Conservation (phyloP, 2,797 vertebrate genomes). For the Chaetophractus vellerosus region DNA sequence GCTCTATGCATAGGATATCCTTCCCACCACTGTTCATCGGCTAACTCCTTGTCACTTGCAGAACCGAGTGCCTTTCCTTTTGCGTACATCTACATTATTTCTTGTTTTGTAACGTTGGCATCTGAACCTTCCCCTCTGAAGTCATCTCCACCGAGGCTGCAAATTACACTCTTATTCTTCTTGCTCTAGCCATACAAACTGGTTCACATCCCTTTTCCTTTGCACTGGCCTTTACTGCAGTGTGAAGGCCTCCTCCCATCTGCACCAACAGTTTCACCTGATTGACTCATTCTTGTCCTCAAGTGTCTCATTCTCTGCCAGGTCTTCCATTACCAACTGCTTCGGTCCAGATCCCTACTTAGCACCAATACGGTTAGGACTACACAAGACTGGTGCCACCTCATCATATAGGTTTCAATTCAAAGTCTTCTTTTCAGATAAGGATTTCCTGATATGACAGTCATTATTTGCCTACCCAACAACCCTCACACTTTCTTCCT, state of each 20-base stretch:
- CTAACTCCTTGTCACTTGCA: not conserved
- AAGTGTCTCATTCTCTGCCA: not conserved
- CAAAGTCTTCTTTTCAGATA: not conserved
- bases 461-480: not conserved
- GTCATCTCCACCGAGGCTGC: not conserved
- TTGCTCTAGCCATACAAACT: not conserved
- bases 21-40: not conserved
- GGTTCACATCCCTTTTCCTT: not conserved
- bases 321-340: not conserved
- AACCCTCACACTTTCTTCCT: not conserved
- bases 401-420: not conserved
- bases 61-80: not conserved
- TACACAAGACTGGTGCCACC: not conserved
- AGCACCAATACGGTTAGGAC: rapidly evolving
- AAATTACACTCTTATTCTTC: not conserved
- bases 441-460: not conserved
- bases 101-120: not conserved
- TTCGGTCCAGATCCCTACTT: not conserved
- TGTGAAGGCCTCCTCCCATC: not conserved
- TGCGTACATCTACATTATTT: not conserved
- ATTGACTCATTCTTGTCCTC: slow-evolving; percentile 50
- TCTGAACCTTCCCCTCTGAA: not conserved
- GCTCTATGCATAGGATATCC: too few relatives aligned
- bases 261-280: slow-evolving; percentile 32
- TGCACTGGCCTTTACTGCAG: not conserved